phyloP scores from a whole-genome alignment of 2,888 invertebrate species.

The Schrankia costaestrigalis region DNA sequence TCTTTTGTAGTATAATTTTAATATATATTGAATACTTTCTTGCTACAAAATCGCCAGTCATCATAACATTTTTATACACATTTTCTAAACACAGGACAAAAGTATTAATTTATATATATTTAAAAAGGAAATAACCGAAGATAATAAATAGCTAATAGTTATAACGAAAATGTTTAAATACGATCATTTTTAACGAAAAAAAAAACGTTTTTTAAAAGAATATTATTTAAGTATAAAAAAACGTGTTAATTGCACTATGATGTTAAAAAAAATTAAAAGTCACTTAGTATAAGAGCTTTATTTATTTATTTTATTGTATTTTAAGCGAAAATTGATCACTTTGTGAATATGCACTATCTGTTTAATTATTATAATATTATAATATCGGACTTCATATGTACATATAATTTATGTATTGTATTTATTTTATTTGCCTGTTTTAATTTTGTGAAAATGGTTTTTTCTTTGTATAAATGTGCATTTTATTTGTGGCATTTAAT shows the following conservation, averaged over 20 bases:
- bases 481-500: constrained; percentile 33
- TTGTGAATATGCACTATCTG: constrained; percentile 74
- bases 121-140: constrained; percentile 55
- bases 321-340: constrained; percentile 51
- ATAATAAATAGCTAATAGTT: constrained; percentile 71
- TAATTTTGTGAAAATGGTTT: constrained; percentile 42
- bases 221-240: constrained; percentile 25
- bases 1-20: too few species aligned
- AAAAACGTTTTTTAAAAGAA: constrained; percentile 14
- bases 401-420: constrained; percentile 56
- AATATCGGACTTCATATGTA: constrained; percentile 55
- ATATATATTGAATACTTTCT: too few species aligned
- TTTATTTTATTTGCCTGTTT: constrained; percentile 32
- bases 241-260: constrained; percentile 55
- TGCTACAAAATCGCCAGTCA: constrained; percentile 21
- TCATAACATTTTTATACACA: constrained; percentile 47
- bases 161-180: constrained; percentile 34
- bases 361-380: constrained; percentile 50
- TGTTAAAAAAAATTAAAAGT: constrained; percentile 49
- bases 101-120: constrained; percentile 67
- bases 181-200: constrained; percentile 29
- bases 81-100: constrained; percentile 60
- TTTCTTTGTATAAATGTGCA: constrained; percentile 33
- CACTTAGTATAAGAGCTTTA: constrained; percentile 49
- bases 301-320: constrained; percentile 44